Evolutionary conservation across 1,140 invertebrate species (phyloP).

Genomic region (Tetraneura akinire): DNA sequence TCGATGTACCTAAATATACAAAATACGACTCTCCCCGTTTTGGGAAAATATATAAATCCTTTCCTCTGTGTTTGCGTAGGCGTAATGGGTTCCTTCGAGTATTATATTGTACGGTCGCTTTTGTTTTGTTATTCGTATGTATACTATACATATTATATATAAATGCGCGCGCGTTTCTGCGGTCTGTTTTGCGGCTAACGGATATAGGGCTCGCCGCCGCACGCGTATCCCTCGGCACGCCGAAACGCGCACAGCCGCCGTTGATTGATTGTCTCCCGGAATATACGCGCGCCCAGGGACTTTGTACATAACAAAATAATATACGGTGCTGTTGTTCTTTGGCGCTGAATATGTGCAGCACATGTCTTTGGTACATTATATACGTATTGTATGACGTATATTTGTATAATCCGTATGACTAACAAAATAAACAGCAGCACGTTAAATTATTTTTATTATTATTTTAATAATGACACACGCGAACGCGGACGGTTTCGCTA

Average conservation of each 20-base stretch:
- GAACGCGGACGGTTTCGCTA: slow-evolving; percentile 14
- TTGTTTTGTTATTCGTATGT: slow-evolving; percentile 31
- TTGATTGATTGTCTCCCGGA: slow-evolving; percentile 44
- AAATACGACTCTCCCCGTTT: background rate
- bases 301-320: background rate
- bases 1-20: background rate
- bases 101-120: background rate
- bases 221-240: background rate
- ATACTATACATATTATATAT: no score
- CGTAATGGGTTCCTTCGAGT: slow-evolving; percentile 25
- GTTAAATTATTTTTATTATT: background rate
- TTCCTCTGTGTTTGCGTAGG: slow-evolving; percentile 34
- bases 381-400: background rate
- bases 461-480: background rate
- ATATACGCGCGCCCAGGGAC: slow-evolving; percentile 24
- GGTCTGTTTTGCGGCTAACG: background rate
- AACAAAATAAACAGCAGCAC: slow-evolving; percentile 45
- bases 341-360: background rate
- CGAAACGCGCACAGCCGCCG: slow-evolving; percentile 9
- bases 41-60: slow-evolving; percentile 29
- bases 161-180: slow-evolving; percentile 17
- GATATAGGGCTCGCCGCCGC: background rate
- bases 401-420: slow-evolving; percentile 48
- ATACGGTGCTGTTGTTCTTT: background rate
- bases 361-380: slow-evolving; percentile 4